Evolutionary conservation across 2,113 vertebrate genomes (phyloP).

Genomic region (Speoplatyrhinus poulsoni): DNA sequence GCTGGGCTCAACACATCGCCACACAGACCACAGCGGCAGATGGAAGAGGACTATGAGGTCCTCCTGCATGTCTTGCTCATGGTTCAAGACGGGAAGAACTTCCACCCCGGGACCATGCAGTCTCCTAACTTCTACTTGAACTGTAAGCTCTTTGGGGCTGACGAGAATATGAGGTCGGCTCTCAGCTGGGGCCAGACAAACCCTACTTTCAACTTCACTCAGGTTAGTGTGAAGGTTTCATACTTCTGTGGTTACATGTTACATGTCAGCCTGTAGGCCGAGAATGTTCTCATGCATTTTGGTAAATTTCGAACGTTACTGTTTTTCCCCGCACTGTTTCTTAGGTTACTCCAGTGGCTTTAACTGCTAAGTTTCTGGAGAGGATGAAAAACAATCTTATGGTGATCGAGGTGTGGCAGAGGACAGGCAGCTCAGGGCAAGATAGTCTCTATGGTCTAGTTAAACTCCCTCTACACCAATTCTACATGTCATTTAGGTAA

Average conservation of each 20-base stretch:
- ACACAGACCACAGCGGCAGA: slow-evolving; percentile 2
- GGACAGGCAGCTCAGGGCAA: slow-evolving; percentile 69
- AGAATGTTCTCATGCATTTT: background rate
- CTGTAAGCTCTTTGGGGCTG: slow-evolving; percentile 88
- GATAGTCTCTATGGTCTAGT: slow-evolving; percentile 89
- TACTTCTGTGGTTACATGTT: background rate
- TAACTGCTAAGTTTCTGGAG: slow-evolving; percentile 83
- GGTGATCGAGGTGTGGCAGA: slow-evolving; percentile 95
- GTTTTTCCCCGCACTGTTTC: slow-evolving; percentile 2
- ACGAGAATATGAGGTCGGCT: slow-evolving; percentile 81
- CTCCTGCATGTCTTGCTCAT: slow-evolving; percentile 87
- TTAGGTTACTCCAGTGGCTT: slow-evolving; percentile 86
- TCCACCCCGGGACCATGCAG: slow-evolving; percentile 54
- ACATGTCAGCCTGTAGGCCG: background rate
- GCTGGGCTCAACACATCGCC: slow-evolving; percentile 9
- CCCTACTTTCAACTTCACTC: slow-evolving; percentile 86
- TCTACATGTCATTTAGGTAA: slow-evolving; percentile 95
- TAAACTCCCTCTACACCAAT: slow-evolving; percentile 95
- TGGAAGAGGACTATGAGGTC: slow-evolving; percentile 61
- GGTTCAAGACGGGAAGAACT: slow-evolving; percentile 89
- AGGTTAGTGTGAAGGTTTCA: slow-evolving; percentile 74
- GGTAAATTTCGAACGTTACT: background rate
- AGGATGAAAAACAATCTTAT: slow-evolving; percentile 93
- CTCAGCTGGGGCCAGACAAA: slow-evolving; percentile 83
- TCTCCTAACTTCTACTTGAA: slow-evolving; percentile 87